Conservation (phyloP, 2,113 vertebrate genomes). For the Chlorodrepanis virens region DNA sequence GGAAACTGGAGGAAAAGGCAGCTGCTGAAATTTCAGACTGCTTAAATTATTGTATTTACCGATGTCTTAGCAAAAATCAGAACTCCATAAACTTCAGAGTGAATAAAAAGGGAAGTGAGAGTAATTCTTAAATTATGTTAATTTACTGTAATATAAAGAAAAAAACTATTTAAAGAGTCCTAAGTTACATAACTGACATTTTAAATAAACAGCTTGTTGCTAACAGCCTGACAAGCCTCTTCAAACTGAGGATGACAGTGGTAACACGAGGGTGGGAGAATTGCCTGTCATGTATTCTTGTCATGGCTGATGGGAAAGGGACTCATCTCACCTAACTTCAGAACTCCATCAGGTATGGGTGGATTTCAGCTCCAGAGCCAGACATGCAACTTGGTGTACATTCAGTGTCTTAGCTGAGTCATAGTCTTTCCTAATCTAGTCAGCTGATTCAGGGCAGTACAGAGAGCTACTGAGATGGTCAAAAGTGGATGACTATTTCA, state of each 20-base stretch:
- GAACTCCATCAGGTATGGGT: background rate
- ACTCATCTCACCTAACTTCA: background rate
- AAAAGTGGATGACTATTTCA: background rate
- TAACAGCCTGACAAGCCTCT: background rate
- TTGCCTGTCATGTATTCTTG: background rate
- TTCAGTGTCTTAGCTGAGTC: background rate
- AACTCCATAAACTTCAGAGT: background rate
- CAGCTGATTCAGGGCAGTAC: background rate
- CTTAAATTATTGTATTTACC: background rate
- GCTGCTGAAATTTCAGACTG: background rate
- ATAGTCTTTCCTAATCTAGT: background rate
- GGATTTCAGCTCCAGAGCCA: background rate
- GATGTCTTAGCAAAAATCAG: background rate
- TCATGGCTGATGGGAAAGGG: background rate
- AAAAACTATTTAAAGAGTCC: background rate
- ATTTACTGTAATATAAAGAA: background rate
- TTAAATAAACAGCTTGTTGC: slow-evolving; percentile 13
- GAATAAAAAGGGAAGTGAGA: background rate
- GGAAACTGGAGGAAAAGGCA: background rate
- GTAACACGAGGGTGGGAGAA: background rate
- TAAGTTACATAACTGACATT: slow-evolving; percentile 36
- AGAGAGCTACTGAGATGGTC: background rate
- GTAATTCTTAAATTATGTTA: background rate
- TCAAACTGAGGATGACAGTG: background rate
- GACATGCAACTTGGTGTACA: background rate